phyloP scores from a whole-genome alignment of 2,888 invertebrate genomes.

The Leptopilina myrica region DNA sequence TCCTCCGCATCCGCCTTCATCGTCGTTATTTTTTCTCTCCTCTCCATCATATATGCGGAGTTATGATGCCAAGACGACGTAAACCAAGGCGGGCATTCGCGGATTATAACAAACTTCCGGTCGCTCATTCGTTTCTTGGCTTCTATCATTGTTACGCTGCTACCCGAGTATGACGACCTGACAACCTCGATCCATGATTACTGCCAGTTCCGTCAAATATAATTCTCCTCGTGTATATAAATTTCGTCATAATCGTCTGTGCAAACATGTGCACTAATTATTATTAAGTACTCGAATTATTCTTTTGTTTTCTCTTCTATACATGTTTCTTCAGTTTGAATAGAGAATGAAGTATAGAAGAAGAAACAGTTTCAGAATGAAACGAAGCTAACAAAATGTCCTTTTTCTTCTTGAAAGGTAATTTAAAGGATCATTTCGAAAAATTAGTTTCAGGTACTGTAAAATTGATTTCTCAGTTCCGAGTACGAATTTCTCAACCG shows the following conservation, averaged over 20 bases:
- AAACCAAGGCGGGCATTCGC: slow-evolving; percentile 58
- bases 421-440: slow-evolving; percentile 44
- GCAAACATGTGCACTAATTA: neutral
- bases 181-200: slow-evolving; percentile 69
- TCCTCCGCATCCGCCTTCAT: slow-evolving; percentile 37
- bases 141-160: slow-evolving; percentile 70
- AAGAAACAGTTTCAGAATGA: too few species aligned
- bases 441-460: slow-evolving; percentile 43
- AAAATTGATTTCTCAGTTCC: slow-evolving; percentile 31
- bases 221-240: slow-evolving; percentile 44
- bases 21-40: neutral
- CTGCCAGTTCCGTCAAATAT: slow-evolving; percentile 57
- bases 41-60: neutral
- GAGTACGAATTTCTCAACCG: slow-evolving; percentile 32
- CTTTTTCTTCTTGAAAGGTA: neutral
- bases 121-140: slow-evolving; percentile 54
- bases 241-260: neutral
- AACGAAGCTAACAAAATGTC: too few species aligned
- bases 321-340: too few species aligned
- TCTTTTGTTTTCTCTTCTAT: too few species aligned
- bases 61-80: slow-evolving; percentile 38
- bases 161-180: slow-evolving; percentile 71
- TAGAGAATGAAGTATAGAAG: too few species aligned
- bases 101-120: slow-evolving; percentile 60
- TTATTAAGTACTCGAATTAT: too few species aligned